Base-by-base conservation (phyloP, 2,797 vertebrate genomes). In the Hafferia zeledoni region DNA sequence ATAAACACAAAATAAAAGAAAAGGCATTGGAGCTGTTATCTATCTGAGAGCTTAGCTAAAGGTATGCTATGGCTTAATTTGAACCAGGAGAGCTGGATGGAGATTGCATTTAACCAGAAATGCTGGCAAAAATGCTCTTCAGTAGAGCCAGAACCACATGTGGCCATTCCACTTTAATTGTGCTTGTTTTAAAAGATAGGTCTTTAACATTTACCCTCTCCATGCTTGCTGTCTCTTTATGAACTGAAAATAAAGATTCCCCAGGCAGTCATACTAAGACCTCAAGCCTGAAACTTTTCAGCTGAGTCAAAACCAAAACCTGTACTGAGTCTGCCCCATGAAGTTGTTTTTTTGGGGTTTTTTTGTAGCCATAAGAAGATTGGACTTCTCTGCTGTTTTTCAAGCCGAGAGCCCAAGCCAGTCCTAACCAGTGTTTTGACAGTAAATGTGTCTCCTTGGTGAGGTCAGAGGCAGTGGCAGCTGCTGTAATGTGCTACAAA, bases 141-240 rank as follows among this genome's bases (percentile, higher is more conserved):
- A 88, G 76, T 50, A 71, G 75, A 96, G 95, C 95, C 95, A 97
- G 93, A 95, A 93, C 94, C 96, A 95, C 92, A 94, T 96, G 92
- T 93, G 94, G 94, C 91, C 95, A 94, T 95, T 96, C 85, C 91
- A 74, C 83, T 97, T 96, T 95, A 96, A 97, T 95, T 97, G 94
- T 89, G 94, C 95, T 96, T 93, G 76, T 93, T 96, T 96, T 90
- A 95, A 96, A 95, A 91, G 91, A 96, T 94, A 93, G 75, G 78
- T 92, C 90, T 95, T 95, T 96, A 95, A 92, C 94, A 88, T 96
- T 95, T 94, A 95, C 94, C 94, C 95, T 95, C 93, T 79, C 85
- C 89, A 56, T 89, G 84, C 91, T 96, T 59, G 86, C 91, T 85
- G 70, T 86, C 94, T 95, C 94, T 96, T 95, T 77, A 90, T 87